Base-by-base conservation (phyloP, 2,797 vertebrate species). In the Phyllotis vaccarum region DNA sequence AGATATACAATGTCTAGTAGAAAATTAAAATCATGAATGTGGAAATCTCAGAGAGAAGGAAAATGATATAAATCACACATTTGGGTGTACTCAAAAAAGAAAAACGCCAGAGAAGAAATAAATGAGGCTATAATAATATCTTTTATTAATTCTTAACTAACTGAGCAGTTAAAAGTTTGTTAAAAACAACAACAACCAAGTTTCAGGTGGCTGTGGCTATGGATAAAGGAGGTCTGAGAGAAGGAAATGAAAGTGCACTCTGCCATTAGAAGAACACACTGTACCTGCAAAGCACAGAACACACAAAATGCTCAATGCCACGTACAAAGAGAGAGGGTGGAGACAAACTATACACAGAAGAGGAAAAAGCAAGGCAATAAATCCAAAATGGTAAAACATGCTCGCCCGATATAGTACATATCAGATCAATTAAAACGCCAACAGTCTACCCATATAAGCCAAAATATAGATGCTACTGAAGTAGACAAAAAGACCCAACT, bases 1-100 rank as follows among this genome's bases (percentile, higher is more conserved):
- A 98, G 99, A 98, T 99, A 99, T 99, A 99, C 99, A 98, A 99
- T 99, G 98, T 99, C 98, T 99, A 98, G 98, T 99, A 99, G 99
- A 99, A 98, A 98, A 99, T 99, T 98, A 98, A 98, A 97, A 98
- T 17, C n/a, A 43, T 22, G 54, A 40, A 29, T 56, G 46, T 68
- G 27, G 37, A 79, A 21, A 46, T 83, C 46, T 88, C 46, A 49
- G 92, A 78, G 49, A 86, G 75, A 94, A 56, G 21, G 34, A 81
- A 89, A 75, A 60, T 74, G 2, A 60, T 16, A 88, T 21, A 66
- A 24, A 58, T 58, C 40, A 94, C 40, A 94, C 62, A 80, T 3
- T 29, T 56, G 40, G 40, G 22, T 60, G 27, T 75, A 66, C 29
- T 34, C 31, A 78, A 11, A 70, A 75, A 90, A 49, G 37, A 89